Evolutionary conservation across 1,140 invertebrate genomes (phyloP).

Genomic region (Penaeus indicus): DNA sequence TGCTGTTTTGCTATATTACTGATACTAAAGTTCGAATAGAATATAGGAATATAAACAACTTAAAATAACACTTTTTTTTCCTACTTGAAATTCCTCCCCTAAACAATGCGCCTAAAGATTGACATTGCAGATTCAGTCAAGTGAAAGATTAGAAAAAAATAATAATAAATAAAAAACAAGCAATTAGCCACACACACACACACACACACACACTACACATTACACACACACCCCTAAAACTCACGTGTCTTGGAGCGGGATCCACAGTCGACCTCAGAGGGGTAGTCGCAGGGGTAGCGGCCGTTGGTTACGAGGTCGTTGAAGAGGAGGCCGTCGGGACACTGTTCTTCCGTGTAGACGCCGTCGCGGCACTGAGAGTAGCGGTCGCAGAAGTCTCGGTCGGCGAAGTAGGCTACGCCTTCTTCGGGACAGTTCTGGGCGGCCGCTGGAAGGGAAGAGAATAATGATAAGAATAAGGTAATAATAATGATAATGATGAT

Average conservation of each 20-base stretch:
- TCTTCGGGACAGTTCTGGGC: slow-evolving; percentile 43
- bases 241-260: slow-evolving; percentile 37
- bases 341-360: slow-evolving; percentile 21
- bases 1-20: too few relatives aligned
- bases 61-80: too few relatives aligned
- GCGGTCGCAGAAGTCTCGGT: slow-evolving; percentile 38
- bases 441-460: slow-evolving; percentile 3
- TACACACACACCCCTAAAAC: neutral
- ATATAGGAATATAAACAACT: too few relatives aligned
- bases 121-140: neutral
- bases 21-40: too few relatives aligned
- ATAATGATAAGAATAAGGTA: neutral
- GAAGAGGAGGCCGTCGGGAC: slow-evolving; percentile 53
- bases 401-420: slow-evolving; percentile 29
- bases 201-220: too few relatives aligned
- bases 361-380: slow-evolving; percentile 41
- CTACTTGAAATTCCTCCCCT: too few relatives aligned
- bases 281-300: slow-evolving; percentile 46
- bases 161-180: neutral
- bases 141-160: neutral
- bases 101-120: too few relatives aligned
- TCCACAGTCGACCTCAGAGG: slow-evolving; percentile 43
- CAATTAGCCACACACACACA: neutral
- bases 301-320: slow-evolving; percentile 44
- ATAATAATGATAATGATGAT: too few relatives aligned